Percentiles rank a stretch among this genome's conserved stretches.
phyloP scores from a whole-genome alignment of 2,888 invertebrate genomes.

The Ophion slaviceki region DNA sequence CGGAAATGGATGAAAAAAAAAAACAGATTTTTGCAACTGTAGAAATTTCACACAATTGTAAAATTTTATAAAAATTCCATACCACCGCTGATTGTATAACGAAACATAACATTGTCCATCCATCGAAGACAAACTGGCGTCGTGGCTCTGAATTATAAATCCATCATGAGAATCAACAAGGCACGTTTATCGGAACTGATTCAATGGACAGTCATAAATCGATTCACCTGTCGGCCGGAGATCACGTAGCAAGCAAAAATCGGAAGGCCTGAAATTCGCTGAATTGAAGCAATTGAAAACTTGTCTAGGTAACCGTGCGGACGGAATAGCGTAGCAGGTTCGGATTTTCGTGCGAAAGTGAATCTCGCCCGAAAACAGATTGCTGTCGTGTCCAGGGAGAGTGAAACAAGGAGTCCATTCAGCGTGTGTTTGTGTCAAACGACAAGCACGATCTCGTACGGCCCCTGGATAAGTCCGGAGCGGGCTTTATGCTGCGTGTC shows the following conservation, averaged over 20 bases:
- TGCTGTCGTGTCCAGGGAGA: constrained; percentile 41
- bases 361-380: constrained; percentile 42
- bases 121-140: no score
- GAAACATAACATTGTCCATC: no score
- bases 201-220: no score
- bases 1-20: no score
- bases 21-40: no score
- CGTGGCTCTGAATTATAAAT: not conserved
- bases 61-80: no score
- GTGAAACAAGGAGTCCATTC: constrained; percentile 19
- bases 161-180: not conserved
- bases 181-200: no score
- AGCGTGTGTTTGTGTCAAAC: constrained; percentile 30
- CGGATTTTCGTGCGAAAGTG: constrained; percentile 21
- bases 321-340: not conserved
- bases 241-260: no score
- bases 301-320: not conserved
- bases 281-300: not conserved
- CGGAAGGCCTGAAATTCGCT: no score
- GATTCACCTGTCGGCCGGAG: no score
- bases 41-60: no score
- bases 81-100: no score
- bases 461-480: constrained; percentile 45
- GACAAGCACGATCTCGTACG: constrained; percentile 31
- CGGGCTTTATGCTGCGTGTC: constrained; percentile 34